Base-by-base conservation (phyloP, 2,888 invertebrate species). In the Pocota personata region DNA sequence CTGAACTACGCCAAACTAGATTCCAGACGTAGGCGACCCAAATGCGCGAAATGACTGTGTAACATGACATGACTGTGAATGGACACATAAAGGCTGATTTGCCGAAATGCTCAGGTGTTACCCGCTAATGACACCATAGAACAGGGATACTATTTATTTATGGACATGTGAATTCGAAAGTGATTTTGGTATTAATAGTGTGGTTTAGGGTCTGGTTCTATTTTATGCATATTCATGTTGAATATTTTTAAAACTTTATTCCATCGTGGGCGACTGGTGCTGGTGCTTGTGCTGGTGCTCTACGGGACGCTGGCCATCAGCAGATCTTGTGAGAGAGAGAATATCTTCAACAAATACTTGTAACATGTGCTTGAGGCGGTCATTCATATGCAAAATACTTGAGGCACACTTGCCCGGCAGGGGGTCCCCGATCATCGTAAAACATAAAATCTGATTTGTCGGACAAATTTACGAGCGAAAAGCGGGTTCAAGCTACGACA, bases 71-170 rank as follows among this genome's bases (percentile, higher is more conserved):
- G 72, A 67, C 66, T 72, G 43, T 72, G 66, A 82, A 77, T 82
- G 72, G 72, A 66, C 83, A 46, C 30, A 40, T 60, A 72, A 55
- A 83, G 78, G 72, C 60, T 60, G 62, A 37, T 75, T 71, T 75
- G 75, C 75, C 80, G 69, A 84, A 84, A 84, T 80, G 80, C 84
- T 84, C 84, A 84, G 84, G 84, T 84, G 84, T 80, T 80, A 60
- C 57, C 40, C 69, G 46, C 48, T 83, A 83, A 83, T 83, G 79
- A 83, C 48, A 12, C 48, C 46, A 24, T 27, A 32, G 46, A 64
- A 66, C 24, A 24, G 8, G 57, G 27, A 50, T n/a, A 62, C 27
- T 16, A 2, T 12, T 14, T 35, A 14, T 50, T 58, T 69, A 60
- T 69, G 60, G 37, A 2, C 16, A 50, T 62, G 27, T 43, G 43